Evolutionary conservation across 2,888 invertebrate species (phyloP).

Genomic region (Gibbula magus): DNA sequence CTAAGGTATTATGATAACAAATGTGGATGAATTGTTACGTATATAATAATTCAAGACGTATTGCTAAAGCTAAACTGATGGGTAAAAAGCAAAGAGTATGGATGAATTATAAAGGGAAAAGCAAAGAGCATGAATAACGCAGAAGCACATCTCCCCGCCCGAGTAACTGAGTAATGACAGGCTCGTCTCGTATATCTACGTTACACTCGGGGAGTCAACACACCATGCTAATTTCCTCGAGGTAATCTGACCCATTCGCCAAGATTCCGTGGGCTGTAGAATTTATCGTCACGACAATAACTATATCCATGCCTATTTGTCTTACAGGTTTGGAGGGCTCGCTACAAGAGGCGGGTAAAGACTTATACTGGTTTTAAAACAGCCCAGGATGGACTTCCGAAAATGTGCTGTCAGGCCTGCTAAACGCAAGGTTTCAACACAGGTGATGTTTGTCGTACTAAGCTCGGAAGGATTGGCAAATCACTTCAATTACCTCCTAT

Average conservation of each 20-base stretch:
- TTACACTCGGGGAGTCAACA: not conserved
- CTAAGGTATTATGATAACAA: no score
- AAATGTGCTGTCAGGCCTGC: slow-evolving; percentile 6
- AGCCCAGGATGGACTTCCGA: not conserved
- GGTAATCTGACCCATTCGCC: not conserved
- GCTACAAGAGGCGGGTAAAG: slow-evolving; percentile 34
- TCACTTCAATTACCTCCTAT: slow-evolving; percentile 12
- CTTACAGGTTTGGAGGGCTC: slow-evolving; percentile 34
- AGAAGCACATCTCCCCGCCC: no score
- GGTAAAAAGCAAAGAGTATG: no score
- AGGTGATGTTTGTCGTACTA: slow-evolving; percentile 21
- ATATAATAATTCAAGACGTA: no score
- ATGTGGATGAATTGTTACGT: no score
- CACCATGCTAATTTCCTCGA: not conserved
- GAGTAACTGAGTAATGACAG: no score
- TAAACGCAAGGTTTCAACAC: not conserved
- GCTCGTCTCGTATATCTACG: not conserved
- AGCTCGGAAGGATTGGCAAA: slow-evolving; percentile 27
- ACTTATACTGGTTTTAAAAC: slow-evolving; percentile 40
- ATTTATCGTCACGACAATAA: not conserved
- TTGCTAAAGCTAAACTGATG: no score
- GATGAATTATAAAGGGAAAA: no score
- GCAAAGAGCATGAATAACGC: no score
- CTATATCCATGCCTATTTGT: slow-evolving; percentile 21
- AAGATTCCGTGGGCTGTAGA: not conserved